Conservation (phyloP, 2,797 vertebrate genomes). For the Oreortyx pictus region DNA sequence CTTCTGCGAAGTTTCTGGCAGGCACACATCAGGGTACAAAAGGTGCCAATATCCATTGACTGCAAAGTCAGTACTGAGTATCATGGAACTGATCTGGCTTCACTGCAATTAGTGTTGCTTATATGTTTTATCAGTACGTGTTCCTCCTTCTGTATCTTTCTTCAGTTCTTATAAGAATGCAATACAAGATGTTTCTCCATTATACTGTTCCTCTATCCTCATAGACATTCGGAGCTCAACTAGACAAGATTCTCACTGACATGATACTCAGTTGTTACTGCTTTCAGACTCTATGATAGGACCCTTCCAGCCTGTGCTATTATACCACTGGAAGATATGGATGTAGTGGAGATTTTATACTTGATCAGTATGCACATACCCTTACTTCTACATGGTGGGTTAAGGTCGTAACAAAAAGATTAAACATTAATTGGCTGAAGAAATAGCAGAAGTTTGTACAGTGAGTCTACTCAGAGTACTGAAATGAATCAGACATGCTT, state of each 20-base stretch:
- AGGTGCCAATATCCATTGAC: neutral
- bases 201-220: neutral
- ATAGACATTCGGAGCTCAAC: neutral
- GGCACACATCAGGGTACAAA: neutral
- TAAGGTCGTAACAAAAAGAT: neutral
- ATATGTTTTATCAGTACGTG: neutral
- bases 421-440: conserved; percentile 44
- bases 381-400: conserved; percentile 12
- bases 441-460: neutral
- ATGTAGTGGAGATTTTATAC: conserved; percentile 8
- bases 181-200: neutral
- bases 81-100: neutral
- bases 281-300: neutral
- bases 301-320: neutral
- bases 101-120: neutral
- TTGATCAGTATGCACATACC: neutral
- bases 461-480: neutral
- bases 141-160: neutral
- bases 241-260: neutral
- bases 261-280: neutral
- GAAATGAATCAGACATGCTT: neutral
- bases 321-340: neutral
- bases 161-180: neutral
- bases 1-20: neutral
- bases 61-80: neutral